Conservation (phyloP, 2,888 invertebrate genomes). For the Trilocha varians region DNA sequence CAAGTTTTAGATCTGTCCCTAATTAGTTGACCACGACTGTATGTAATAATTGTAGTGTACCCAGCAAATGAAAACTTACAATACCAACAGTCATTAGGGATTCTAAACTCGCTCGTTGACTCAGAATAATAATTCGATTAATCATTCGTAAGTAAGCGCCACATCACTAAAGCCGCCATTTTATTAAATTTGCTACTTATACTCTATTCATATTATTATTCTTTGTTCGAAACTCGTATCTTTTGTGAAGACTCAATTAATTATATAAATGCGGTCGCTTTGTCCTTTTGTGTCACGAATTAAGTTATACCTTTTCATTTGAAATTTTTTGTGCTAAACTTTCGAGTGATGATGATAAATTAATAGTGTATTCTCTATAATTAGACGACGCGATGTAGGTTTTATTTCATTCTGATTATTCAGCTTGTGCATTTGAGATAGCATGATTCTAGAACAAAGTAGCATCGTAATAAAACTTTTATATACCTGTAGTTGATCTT, state of each 20-base stretch:
- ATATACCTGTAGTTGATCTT: too few species aligned
- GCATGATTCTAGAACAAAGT: too few species aligned
- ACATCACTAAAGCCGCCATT: conserved; percentile 50
- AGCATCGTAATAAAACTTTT: too few species aligned
- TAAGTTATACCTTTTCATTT: neutral
- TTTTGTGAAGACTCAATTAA: conserved; percentile 58
- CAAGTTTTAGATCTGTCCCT: too few species aligned
- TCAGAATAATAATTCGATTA: conserved; percentile 35
- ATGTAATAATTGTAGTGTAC: too few species aligned
- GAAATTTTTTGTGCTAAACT: neutral
- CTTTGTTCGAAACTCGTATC: conserved; percentile 37
- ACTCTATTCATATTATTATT: conserved; percentile 34
- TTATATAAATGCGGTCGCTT: conserved; percentile 49
- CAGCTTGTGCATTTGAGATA: too few species aligned
- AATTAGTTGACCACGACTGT: too few species aligned
- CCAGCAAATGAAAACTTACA: neutral
- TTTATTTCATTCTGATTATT: too few species aligned
- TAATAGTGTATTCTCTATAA: neutral
- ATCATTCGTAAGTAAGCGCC: conserved; percentile 39
- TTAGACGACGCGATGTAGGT: neutral
- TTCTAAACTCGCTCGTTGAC: neutral
- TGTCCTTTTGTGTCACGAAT: conserved; percentile 5
- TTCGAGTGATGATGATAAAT: neutral
- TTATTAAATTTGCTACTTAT: conserved; percentile 48
- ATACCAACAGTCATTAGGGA: neutral